A percentile compares a stretch with the other conserved stretches of the same genome.
Evolutionary conservation across 2,797 vertebrate genomes (phyloP).

Genomic region (Spinus olivaceus): DNA sequence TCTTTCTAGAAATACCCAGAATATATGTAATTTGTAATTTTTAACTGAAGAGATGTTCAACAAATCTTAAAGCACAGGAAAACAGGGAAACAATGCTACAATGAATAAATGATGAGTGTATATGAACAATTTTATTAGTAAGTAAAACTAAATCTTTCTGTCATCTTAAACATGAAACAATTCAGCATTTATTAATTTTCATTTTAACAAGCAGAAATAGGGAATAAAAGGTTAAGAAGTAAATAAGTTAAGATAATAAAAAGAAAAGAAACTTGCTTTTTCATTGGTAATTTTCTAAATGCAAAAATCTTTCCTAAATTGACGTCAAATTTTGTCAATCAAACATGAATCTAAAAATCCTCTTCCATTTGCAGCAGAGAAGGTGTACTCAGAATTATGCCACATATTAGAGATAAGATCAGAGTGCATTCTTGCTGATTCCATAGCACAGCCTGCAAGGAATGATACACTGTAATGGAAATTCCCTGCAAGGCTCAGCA

Average conservation of each 20-base stretch:
- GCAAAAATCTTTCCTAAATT: not conserved
- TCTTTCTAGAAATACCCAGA: not conserved
- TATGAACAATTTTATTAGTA: not conserved
- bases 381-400: not conserved
- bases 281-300: not conserved
- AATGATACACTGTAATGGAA: not conserved
- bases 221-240: not conserved
- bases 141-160: not conserved
- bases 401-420: not conserved
- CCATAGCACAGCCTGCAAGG: not conserved
- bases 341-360: not conserved
- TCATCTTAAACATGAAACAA: not conserved
- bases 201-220: not conserved
- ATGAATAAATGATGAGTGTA: not conserved
- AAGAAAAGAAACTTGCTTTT: not conserved
- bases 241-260: not conserved
- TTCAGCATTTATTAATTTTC: not conserved
- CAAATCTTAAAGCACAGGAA: not conserved
- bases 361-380: not conserved
- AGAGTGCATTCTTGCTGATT: not conserved
- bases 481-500: not conserved
- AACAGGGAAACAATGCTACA: not conserved
- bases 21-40: not conserved
- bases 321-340: not conserved
- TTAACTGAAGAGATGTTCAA: not conserved